phyloP scores from a whole-genome alignment of 2,888 invertebrate genomes.

The Syritta pipiens region DNA sequence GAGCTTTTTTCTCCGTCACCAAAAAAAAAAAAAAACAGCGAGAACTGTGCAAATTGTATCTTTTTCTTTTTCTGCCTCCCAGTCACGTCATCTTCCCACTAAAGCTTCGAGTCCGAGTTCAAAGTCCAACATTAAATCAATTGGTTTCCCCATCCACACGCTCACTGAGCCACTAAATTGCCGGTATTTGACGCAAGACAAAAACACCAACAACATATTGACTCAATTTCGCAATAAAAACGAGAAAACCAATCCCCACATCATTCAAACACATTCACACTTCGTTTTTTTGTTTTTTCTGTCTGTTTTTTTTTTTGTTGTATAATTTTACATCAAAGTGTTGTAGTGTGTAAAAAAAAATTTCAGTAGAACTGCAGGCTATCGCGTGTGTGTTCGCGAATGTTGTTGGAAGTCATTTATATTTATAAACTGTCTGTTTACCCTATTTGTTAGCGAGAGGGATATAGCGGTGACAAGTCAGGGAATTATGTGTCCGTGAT shows the following conservation, averaged over 20 bases:
- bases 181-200: conserved; percentile 19
- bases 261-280: too few species aligned
- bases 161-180: conserved; percentile 11
- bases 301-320: too few species aligned
- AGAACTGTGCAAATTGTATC: conserved; percentile 6
- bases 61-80: conserved; percentile 3
- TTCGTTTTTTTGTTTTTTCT: too few species aligned
- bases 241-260: conserved; percentile 12
- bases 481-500: not conserved
- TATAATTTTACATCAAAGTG: too few species aligned
- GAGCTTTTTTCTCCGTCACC: conserved; percentile 23
- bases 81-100: conserved; percentile 49
- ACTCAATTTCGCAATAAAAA: conserved; percentile 43
- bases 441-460: not conserved
- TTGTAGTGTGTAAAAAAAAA: not conserved
- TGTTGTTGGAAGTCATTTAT: conserved; percentile 3
- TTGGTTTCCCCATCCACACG: conserved; percentile 48
- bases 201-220: conserved; percentile 16
- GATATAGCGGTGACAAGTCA: conserved; percentile 1
- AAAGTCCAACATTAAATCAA: conserved; percentile 41
- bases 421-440: conserved; percentile 1
- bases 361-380: not conserved
- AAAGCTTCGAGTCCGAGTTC: conserved; percentile 39
- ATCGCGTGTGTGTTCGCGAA: not conserved
- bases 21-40: too few species aligned